phyloP scores from a whole-genome alignment of 2,888 invertebrate genomes.

The Andrena praecox region DNA sequence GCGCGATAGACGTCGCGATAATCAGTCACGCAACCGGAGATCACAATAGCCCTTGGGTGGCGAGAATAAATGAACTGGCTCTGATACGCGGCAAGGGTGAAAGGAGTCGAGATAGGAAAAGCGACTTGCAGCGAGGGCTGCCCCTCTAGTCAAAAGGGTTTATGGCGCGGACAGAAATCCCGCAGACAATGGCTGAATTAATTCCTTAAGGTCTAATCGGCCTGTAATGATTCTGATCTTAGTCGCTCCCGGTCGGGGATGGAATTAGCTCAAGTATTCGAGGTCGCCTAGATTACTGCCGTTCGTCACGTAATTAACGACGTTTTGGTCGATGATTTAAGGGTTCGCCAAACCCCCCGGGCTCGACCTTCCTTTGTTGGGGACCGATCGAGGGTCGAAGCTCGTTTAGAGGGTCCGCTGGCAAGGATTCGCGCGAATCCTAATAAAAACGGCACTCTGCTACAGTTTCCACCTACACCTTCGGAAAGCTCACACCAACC shows the following conservation, averaged over 20 bases:
- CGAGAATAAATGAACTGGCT: slow-evolving; percentile 70
- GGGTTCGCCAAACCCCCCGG: slow-evolving; percentile 32
- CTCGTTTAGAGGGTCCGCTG: not conserved
- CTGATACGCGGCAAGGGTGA: slow-evolving; percentile 63
- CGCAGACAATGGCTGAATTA: slow-evolving; percentile 81
- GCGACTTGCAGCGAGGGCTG: slow-evolving; percentile 49
- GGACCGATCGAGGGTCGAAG: not conserved
- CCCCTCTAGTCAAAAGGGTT: slow-evolving; percentile 77
- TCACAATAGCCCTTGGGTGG: slow-evolving; percentile 60
- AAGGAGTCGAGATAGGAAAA: slow-evolving; percentile 59
- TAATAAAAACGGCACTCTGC: not conserved
- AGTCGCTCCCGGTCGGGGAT: slow-evolving; percentile 46
- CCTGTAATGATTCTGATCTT: slow-evolving; percentile 74
- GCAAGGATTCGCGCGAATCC: slow-evolving; percentile 12
- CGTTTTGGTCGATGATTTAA: slow-evolving; percentile 69
- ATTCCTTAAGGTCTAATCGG: slow-evolving; percentile 78
- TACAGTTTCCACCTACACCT: not conserved
- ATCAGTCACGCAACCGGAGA: slow-evolving; percentile 69
- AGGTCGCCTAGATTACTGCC: slow-evolving; percentile 56
- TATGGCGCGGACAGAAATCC: slow-evolving; percentile 79
- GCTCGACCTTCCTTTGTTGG: slow-evolving; percentile 32
- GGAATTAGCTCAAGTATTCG: slow-evolving; percentile 70
- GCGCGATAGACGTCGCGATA: slow-evolving; percentile 62
- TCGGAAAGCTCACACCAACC: not conserved
- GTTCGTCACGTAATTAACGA: slow-evolving; percentile 72